These are phyloP conservation scores for Phlogophora meticulosa DNA, from an alignment of 2,888 invertebrate genomes.

Conservation along the genomic window DNA sequence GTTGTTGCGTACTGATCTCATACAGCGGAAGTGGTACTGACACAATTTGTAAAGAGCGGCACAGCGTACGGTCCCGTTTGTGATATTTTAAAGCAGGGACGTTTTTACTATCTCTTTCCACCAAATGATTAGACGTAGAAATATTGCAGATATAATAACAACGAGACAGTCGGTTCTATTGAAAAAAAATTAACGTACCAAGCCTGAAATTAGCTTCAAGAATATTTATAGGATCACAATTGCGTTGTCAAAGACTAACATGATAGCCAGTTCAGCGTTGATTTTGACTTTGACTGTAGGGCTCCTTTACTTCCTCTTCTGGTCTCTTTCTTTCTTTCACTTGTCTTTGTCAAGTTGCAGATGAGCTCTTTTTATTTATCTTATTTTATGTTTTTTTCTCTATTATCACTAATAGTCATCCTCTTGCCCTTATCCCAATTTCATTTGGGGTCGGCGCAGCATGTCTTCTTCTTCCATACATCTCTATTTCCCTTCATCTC, in stretches of 20 bases:
- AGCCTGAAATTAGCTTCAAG: neutral
- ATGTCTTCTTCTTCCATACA: too few relatives aligned
- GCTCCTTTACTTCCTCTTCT: too few relatives aligned
- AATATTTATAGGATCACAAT: neutral
- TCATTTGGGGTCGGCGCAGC: too few relatives aligned
- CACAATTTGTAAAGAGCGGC: conserved; percentile 20
- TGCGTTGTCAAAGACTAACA: neutral
- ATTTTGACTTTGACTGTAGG: neutral
- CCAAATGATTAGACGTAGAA: neutral
- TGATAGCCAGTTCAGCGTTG: neutral
- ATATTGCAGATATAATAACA: neutral
- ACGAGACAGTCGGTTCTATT: too few relatives aligned
- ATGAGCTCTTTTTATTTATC: neutral
- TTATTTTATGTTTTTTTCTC: neutral
- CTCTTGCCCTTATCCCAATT: too few relatives aligned
- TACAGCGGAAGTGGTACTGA: conserved; percentile 4
- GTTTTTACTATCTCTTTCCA: neutral
- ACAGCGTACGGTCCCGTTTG: neutral
- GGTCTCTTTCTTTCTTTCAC: neutral
- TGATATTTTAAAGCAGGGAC: neutral
- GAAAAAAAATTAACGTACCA: neutral
- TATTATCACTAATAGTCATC: too few relatives aligned
- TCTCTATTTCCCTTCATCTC: too few relatives aligned
- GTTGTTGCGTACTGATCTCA: neutral
- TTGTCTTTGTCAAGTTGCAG: neutral